Conservation (phyloP, 2,797 vertebrate species). For the Molothrus ater region DNA sequence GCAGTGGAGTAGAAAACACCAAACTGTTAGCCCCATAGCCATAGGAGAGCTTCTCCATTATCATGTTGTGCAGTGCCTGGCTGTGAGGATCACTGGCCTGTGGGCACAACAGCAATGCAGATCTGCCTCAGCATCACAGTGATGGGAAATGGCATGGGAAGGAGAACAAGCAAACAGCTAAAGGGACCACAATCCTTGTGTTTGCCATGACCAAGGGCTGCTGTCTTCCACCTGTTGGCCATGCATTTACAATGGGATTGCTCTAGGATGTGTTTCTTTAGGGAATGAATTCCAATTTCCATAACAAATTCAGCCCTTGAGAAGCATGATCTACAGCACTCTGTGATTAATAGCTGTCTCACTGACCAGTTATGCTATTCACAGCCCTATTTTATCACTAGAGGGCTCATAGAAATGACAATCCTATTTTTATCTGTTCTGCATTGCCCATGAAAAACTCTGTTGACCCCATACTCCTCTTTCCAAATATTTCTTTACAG, state of each 20-base stretch:
- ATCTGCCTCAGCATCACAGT: background rate
- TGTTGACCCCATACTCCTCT: background rate
- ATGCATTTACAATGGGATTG: background rate
- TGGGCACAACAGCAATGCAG: rapidly evolving
- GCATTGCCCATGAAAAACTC: background rate
- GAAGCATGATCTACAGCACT: background rate
- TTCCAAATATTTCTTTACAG: background rate
- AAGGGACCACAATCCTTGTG: background rate
- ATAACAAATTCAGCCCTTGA: background rate
- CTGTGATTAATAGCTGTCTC: background rate
- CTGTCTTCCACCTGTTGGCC: background rate
- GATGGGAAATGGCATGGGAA: background rate
- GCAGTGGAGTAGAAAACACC: background rate
- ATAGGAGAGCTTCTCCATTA: background rate
- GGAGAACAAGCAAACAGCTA: background rate
- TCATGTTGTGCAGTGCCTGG: background rate
- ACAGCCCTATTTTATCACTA: background rate
- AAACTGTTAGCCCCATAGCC: rapidly evolving
- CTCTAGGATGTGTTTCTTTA: background rate
- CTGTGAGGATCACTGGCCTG: background rate
- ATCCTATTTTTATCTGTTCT: background rate
- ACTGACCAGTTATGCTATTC: background rate
- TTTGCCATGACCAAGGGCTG: background rate
- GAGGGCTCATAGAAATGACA: background rate
- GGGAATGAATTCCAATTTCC: background rate